phyloP scores from a whole-genome alignment of 2,113 vertebrate genomes.

The Prionailurus viverrinus region DNA sequence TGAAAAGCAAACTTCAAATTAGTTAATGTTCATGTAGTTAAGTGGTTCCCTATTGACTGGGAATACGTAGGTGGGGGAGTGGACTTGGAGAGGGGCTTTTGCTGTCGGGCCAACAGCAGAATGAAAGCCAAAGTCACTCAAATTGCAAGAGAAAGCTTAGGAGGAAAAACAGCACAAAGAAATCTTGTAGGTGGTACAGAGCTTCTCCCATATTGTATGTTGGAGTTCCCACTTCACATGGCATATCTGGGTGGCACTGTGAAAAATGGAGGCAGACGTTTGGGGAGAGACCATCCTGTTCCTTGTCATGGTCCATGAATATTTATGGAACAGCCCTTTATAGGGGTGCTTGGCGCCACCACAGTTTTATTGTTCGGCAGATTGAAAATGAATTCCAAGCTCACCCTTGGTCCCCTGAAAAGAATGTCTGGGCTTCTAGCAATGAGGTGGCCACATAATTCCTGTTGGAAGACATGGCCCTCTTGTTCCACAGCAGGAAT shows the following conservation, averaged over 20 bases:
- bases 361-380: constrained; percentile 70
- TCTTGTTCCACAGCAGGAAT: not conserved
- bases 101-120: not conserved
- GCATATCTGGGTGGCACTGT: not conserved
- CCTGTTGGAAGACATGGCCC: not conserved
- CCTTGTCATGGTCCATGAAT: constrained; percentile 63
- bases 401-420: constrained; percentile 9
- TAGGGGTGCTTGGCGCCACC: constrained; percentile 41
- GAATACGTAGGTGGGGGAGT: not conserved
- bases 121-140: constrained; percentile 37
- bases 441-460: not conserved
- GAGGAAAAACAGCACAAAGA: not conserved
- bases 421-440: constrained; percentile 64
- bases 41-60: constrained; percentile 71
- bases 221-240: not conserved
- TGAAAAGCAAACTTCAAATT: constrained; percentile 83
- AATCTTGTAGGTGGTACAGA: not conserved
- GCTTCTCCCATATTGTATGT: not conserved
- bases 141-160: not conserved
- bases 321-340: constrained; percentile 64
- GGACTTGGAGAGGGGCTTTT: constrained; percentile 51
- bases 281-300: not conserved
- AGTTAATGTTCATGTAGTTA: constrained; percentile 73
- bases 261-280: not conserved
- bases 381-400: constrained; percentile 41